A percentile compares a stretch with the other conserved stretches of the same genome.
phyloP scores from a whole-genome alignment of 2,113 vertebrate genomes.

The Gallinago jamesoni region DNA sequence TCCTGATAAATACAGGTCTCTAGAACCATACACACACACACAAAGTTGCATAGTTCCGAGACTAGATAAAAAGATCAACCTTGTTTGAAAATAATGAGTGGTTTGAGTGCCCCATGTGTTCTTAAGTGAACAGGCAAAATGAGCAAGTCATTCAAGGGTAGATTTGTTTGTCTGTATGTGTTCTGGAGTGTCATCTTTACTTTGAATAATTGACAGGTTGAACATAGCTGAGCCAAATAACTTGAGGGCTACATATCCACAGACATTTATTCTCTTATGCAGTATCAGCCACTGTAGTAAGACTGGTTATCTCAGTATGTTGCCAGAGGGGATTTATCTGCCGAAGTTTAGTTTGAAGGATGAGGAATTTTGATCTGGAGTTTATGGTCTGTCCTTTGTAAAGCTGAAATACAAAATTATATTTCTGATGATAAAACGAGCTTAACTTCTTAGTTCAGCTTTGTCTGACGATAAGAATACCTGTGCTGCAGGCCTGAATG shows the following conservation, averaged over 20 bases:
- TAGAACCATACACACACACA: background rate
- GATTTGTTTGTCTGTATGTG: background rate
- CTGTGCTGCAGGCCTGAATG: background rate
- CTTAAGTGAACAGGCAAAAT: background rate
- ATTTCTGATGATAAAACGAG: background rate
- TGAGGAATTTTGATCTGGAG: background rate
- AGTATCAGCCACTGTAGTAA: background rate
- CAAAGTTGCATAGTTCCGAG: background rate
- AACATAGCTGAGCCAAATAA: background rate
- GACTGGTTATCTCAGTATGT: background rate
- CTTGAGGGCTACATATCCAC: background rate
- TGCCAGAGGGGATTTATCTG: background rate
- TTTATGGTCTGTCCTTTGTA: background rate
- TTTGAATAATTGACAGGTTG: background rate
- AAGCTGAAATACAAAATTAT: background rate
- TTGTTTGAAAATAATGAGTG: background rate
- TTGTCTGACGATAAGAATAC: background rate
- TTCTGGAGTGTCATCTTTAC: background rate
- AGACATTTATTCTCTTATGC: background rate
- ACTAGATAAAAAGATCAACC: background rate
- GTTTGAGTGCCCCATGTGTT: accelerated
- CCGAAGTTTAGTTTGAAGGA: background rate
- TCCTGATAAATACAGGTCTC: background rate
- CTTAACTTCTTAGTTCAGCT: background rate
- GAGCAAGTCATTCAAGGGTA: background rate